phyloP scores from a whole-genome alignment of 2,797 vertebrate species.

The Malurus leucopterus region DNA sequence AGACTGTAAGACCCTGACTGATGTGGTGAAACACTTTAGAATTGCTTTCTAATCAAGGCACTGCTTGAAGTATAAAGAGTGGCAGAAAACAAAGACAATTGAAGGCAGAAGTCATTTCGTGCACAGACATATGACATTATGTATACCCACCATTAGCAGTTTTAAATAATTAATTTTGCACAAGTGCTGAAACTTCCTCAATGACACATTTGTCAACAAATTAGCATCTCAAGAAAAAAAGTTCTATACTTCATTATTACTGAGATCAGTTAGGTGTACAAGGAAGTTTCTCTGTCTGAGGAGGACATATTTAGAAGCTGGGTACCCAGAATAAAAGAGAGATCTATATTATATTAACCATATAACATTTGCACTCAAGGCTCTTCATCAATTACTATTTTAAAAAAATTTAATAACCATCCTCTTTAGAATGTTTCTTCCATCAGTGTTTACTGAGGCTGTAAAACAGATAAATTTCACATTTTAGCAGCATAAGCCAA shows the following conservation, averaged over 20 bases:
- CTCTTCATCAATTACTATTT: slow-evolving; percentile 1
- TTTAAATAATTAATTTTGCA: slow-evolving; percentile 12
- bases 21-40: no score
- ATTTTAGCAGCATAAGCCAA: not conserved
- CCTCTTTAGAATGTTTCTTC: not conserved
- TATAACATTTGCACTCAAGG: not conserved
- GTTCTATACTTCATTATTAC: not conserved
- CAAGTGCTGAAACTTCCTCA: slow-evolving; percentile 19
- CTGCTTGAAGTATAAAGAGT: not conserved
- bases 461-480: not conserved
- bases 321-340: not conserved
- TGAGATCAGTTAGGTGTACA: not conserved
- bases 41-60: not conserved
- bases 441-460: not conserved
- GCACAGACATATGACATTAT: not conserved
- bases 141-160: not conserved
- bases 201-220: slow-evolving; percentile 4
- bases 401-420: not conserved
- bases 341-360: not conserved
- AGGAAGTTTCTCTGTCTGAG: slow-evolving; percentile 31
- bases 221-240: slow-evolving; percentile 14
- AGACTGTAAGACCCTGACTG: no score
- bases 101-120: not conserved
- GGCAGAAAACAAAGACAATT: not conserved
- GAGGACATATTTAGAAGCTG: slow-evolving; percentile 20